Evolutionary conservation across 1,140 invertebrate genomes (phyloP), one percentile per base, ranked within the genome.

Genomic region (Centruroides vittatus): DNA sequence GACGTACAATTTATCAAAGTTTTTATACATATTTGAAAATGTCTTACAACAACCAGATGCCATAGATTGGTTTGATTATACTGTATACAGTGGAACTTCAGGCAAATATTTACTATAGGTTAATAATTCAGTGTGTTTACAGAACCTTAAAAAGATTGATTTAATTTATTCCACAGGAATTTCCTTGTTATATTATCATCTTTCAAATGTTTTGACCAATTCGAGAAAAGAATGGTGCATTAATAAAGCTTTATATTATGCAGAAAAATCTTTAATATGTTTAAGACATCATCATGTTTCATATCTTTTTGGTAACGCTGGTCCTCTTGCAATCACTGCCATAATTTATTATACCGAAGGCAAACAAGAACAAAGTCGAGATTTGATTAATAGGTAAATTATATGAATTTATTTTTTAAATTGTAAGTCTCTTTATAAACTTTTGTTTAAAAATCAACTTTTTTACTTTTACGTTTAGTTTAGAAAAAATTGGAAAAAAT

Each of bases 231-330:
- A 52, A 68, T 70, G 62, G 36, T 63, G 52, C 23, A 69, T 72
- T 35, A 58, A 81, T 74, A 73, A 74, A 71, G 78, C 80, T 11
- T 58, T 74, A 46, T 63, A 73, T 56, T 73, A 79, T 56, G 65
- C 82, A 48, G 72, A 76, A 65, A 69, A 66, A 58, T 69, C 71
- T 61, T 46, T 80, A n/a, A 64, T 70, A 6, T 67, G 74, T 52
- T 71, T 80, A 34, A 79, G 75, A 68, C 69, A 72, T 55, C 70
- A 65, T 50, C 59, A 78, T 61, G 74, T 82, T 12, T 83, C 85
- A 55, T 90, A 89, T 72, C 70, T 90, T 13, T 86, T 83, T 77
- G 88, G 89, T 58, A 82, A 83, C 76, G 79, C 84, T 50, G 88
- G 88, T 41, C 84, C 85, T 13, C 69, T 89, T 46, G 81, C 86